Evolutionary conservation across 1,140 invertebrate genomes (phyloP).

Genomic region (Rhagoletis zephyria): DNA sequence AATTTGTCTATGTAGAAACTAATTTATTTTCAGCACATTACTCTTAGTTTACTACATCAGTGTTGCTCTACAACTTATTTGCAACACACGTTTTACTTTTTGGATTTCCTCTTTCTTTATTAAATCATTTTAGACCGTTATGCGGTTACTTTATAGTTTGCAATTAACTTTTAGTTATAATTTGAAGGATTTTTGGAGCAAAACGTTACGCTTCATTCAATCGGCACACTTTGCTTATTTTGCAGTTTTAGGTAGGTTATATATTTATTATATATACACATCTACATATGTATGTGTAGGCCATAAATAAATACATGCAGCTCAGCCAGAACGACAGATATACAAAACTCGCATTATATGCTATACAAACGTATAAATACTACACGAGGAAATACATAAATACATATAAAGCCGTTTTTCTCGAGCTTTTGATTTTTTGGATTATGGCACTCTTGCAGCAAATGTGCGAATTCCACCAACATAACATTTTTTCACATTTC

Average conservation of each 20-base stretch:
- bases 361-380: too few relatives aligned
- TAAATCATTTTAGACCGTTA: neutral
- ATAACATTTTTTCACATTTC: too few relatives aligned
- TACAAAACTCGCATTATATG: neutral
- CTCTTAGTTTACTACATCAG: too few relatives aligned
- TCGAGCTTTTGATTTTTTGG: too few relatives aligned
- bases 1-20: too few relatives aligned
- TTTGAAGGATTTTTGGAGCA: conserved; percentile 3
- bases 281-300: neutral
- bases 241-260: neutral
- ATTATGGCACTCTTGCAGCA: too few relatives aligned
- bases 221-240: neutral
- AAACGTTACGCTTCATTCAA: conserved; percentile 11
- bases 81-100: neutral
- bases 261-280: neutral
- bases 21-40: too few relatives aligned
- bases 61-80: neutral
- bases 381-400: too few relatives aligned
- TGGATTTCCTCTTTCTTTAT: neutral
- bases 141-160: neutral
- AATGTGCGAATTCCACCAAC: too few relatives aligned
- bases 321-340: neutral
- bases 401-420: too few relatives aligned
- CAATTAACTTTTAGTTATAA: neutral
- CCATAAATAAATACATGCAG: too few relatives aligned